phyloP scores from a whole-genome alignment of 2,888 invertebrate genomes.

The Phytoseiulus persimilis region DNA sequence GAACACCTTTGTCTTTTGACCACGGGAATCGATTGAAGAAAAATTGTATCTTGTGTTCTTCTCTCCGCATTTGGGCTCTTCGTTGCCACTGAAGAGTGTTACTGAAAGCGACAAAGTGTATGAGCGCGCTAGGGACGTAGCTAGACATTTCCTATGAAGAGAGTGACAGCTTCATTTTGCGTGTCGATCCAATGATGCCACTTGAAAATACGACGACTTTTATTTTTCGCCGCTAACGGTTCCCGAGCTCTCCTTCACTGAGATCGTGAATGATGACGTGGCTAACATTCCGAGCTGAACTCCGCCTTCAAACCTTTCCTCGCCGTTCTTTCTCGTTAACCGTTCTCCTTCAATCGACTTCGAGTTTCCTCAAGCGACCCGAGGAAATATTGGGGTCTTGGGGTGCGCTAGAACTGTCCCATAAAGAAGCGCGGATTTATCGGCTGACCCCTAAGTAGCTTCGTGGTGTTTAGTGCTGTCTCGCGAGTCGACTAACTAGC shows the following conservation, averaged over 20 bases:
- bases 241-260: not conserved
- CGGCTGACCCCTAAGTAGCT: not conserved
- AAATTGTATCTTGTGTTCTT: not conserved
- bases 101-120: not conserved
- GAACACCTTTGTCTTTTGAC: not conserved
- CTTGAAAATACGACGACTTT: not conserved
- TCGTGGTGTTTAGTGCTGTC: not conserved
- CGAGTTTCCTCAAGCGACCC: not conserved
- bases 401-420: not conserved
- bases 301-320: not conserved
- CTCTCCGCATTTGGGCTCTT: not conserved
- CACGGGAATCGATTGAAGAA: constrained; percentile 5
- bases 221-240: not conserved
- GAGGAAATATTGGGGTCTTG: not conserved
- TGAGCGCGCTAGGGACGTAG: too few relatives aligned
- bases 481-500: not conserved
- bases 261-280: not conserved
- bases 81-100: not conserved
- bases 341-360: not conserved
- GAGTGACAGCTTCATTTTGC: not conserved
- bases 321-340: not conserved
- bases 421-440: not conserved
- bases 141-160: not conserved
- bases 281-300: not conserved
- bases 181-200: not conserved